phyloP scores from a whole-genome alignment of 1,140 invertebrate species.

The Drosophila kikkawai region DNA sequence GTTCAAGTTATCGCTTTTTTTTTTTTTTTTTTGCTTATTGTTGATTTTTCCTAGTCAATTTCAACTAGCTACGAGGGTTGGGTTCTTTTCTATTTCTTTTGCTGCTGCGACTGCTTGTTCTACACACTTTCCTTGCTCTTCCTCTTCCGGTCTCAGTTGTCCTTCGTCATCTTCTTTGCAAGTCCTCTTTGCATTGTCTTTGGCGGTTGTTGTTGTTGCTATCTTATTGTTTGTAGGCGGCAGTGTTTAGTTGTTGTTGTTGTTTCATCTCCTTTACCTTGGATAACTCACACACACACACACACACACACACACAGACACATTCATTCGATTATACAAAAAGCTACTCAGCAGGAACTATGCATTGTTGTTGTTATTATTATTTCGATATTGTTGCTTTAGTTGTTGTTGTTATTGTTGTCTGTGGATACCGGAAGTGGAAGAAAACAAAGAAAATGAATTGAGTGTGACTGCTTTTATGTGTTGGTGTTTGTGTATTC shows the following conservation, averaged over 20 bases:
- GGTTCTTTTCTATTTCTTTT: slow-evolving; percentile 15
- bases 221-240: slow-evolving; percentile 63
- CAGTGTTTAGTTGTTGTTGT: slow-evolving; percentile 61
- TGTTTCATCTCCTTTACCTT: slow-evolving; percentile 35
- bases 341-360: slow-evolving; percentile 82
- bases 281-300: slow-evolving; percentile 15
- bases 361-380: slow-evolving; percentile 71
- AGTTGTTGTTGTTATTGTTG: slow-evolving; percentile 41
- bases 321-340: slow-evolving; percentile 48
- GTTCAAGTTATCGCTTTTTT: background rate
- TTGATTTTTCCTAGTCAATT: slow-evolving; percentile 52
- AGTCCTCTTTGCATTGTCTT: slow-evolving; percentile 9
- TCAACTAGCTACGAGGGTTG: slow-evolving; percentile 59
- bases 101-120: slow-evolving; percentile 12
- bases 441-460: slow-evolving; percentile 71
- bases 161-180: slow-evolving; percentile 24
- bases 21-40: background rate
- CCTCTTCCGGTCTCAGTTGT: slow-evolving; percentile 16
- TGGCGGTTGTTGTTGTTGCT: slow-evolving; percentile 33
- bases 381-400: slow-evolving; percentile 46
- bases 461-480: slow-evolving; percentile 50
- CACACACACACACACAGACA: slow-evolving; percentile 20
- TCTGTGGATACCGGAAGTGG: slow-evolving; percentile 64
- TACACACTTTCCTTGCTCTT: slow-evolving; percentile 3
- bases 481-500: slow-evolving; percentile 21